phyloP scores from a whole-genome alignment of 2,797 vertebrate species.

The Melanogrammus aeglefinus region DNA sequence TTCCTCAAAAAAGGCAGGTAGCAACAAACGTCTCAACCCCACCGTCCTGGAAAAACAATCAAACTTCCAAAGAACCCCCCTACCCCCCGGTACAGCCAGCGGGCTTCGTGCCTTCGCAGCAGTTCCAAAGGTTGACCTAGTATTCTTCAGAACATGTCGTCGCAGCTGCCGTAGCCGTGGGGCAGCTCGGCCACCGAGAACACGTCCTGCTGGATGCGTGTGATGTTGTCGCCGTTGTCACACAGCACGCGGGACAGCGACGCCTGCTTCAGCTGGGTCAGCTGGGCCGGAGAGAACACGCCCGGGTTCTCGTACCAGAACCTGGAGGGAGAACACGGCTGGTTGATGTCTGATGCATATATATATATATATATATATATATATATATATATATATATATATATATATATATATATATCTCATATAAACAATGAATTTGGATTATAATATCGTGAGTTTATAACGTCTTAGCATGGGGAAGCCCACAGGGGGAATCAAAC shows the following conservation, averaged over 20 bases:
- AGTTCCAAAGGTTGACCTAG: no score
- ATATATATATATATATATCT: no score
- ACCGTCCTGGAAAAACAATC: background rate
- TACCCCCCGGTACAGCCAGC: no score
- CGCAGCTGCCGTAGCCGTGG: constrained; percentile 86
- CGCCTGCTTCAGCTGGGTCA: constrained; percentile 92
- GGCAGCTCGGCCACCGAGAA: constrained; percentile 88
- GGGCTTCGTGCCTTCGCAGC: constrained; percentile 85
- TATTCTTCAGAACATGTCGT: no score
- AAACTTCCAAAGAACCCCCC: no score
- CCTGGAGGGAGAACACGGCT: constrained; percentile 61
- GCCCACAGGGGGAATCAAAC: background rate
- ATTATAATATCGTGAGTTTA: background rate
- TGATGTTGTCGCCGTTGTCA: constrained; percentile 97
- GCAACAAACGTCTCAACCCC: background rate
- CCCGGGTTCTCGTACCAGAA: constrained; percentile 97
- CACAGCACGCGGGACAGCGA: constrained; percentile 91
- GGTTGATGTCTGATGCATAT: background rate
- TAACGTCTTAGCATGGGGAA: background rate
- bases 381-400: no score
- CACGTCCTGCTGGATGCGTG: constrained; percentile 86
- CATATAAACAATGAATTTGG: background rate
- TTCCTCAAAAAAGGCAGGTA: no score
- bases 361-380: no score
- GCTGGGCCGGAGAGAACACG: constrained; percentile 89